phyloP scores from a whole-genome alignment of 1,140 invertebrate species.

The Aphis gossypii region DNA sequence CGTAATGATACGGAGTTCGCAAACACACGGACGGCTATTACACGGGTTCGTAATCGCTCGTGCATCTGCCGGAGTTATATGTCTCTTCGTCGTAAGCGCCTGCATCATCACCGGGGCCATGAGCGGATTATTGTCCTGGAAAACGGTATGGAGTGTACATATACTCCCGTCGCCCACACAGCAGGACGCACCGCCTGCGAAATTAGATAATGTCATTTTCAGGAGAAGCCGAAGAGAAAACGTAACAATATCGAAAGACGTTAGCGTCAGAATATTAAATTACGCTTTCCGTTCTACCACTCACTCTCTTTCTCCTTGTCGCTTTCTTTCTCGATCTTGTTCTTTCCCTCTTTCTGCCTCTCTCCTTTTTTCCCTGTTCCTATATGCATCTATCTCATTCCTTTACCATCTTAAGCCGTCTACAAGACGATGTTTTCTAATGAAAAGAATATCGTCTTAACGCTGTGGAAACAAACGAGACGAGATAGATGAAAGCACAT shows the following conservation, averaged over 20 bases:
- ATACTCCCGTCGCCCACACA: not conserved
- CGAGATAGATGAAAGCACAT: not conserved
- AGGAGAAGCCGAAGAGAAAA: slow-evolving; percentile 41
- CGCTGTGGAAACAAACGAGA: not conserved
- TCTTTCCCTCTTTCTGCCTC: not conserved
- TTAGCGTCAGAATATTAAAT: slow-evolving; percentile 49
- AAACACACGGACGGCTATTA: slow-evolving; percentile 7
- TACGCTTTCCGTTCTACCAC: not conserved
- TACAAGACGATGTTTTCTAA: not conserved
- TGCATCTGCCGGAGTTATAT: slow-evolving; percentile 20
- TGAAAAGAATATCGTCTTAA: slow-evolving; percentile 31
- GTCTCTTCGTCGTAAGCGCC: not conserved
- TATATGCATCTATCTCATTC: too few relatives aligned
- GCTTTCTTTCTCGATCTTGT: not conserved
- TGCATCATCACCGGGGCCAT: not conserved
- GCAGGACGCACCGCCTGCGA: not conserved
- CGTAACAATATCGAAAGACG: slow-evolving; percentile 50
- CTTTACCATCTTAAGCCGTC: slow-evolving; percentile 2
- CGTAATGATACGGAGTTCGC: not conserved
- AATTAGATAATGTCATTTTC: slow-evolving; percentile 47
- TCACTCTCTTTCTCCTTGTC: not conserved
- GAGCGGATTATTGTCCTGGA: slow-evolving; percentile 28
- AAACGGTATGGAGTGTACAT: not conserved
- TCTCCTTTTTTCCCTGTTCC: not conserved
- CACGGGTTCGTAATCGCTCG: slow-evolving; percentile 40